Percentiles rank a stretch among this genome's conserved stretches.
Conservation (phyloP, 2,113 vertebrate genomes). For the Puffinus mauretanicus region DNA sequence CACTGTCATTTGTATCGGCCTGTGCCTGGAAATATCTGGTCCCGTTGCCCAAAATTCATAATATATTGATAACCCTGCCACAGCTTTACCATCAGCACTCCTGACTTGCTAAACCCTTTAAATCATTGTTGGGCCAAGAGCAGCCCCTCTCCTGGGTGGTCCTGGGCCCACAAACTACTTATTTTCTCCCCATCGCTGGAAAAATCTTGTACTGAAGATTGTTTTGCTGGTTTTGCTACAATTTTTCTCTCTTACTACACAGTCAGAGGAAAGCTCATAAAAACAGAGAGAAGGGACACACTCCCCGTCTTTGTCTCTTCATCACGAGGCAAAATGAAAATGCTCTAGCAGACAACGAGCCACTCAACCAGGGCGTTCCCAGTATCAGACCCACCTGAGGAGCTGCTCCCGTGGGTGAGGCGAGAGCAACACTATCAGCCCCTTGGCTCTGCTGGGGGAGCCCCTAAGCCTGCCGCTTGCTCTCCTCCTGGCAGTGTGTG, state of each 20-base stretch:
- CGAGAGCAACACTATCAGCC: neutral
- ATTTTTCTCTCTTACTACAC: neutral
- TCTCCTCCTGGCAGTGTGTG: neutral
- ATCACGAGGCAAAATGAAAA: neutral
- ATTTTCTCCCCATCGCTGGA: neutral
- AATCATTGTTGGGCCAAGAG: neutral
- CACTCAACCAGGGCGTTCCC: neutral
- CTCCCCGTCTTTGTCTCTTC: neutral
- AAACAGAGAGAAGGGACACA: neutral
- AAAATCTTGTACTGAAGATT: neutral
- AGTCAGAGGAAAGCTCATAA: neutral
- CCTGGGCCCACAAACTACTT: neutral
- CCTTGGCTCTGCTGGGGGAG: neutral
- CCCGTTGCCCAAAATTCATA: neutral
- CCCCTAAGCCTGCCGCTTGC: neutral
- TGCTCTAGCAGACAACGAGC: neutral
- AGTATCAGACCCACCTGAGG: neutral
- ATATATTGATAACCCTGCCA: neutral
- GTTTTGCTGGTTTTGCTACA: neutral
- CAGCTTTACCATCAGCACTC: neutral
- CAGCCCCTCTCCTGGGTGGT: neutral
- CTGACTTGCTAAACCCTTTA: neutral
- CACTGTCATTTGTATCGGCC: neutral
- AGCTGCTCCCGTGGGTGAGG: neutral
- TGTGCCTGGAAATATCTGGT: neutral